Evolutionary conservation across 2,113 vertebrate genomes (phyloP).

Genomic region (Lethenteron reissneri): DNA sequence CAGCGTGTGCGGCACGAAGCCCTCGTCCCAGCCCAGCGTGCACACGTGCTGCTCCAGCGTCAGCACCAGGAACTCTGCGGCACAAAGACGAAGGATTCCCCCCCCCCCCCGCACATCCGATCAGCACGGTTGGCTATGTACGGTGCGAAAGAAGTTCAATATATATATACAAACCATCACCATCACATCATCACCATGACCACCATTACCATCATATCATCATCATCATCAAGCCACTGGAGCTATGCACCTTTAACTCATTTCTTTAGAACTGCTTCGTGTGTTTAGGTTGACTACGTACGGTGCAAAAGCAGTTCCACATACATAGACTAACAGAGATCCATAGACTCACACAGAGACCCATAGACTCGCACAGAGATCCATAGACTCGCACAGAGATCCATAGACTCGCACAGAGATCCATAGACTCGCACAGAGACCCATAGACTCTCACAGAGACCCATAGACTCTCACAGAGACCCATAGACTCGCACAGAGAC

Average conservation of each 20-base stretch:
- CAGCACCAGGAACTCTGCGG: constrained; percentile 65
- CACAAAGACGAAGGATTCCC: neutral
- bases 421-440: too few species aligned
- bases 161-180: neutral
- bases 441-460: too few species aligned
- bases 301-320: too few species aligned
- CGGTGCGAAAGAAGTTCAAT: neutral
- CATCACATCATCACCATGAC: neutral
- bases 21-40: constrained; percentile 58
- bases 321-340: too few species aligned
- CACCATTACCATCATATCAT: neutral
- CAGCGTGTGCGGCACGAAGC: constrained; percentile 74
- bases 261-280: too few species aligned
- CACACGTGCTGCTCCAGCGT: constrained; percentile 83
- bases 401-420: too few species aligned
- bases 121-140: neutral
- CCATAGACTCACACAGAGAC: too few species aligned
- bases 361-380: too few species aligned
- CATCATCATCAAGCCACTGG: neutral
- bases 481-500: too few species aligned
- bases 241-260: neutral
- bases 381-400: too few species aligned
- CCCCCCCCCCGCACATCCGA: neutral
- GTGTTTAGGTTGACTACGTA: too few species aligned
- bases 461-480: too few species aligned